A percentile compares a stretch with the other conserved stretches of the same genome.
Conservation (phyloP, 2,113 vertebrate genomes). For the Anhinga rufa region DNA sequence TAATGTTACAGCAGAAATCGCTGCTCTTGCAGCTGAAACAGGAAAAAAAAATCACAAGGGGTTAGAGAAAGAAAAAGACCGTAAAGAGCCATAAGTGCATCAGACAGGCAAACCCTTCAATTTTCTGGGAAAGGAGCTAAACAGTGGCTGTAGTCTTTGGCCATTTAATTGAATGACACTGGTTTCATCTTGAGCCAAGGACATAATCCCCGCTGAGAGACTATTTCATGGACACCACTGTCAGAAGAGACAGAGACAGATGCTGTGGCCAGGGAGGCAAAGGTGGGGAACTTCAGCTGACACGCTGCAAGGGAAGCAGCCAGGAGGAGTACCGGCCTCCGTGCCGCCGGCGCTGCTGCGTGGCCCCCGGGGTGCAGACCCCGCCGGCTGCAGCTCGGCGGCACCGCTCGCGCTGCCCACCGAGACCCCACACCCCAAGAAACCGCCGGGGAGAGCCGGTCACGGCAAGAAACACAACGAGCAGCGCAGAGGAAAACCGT, state of each 20-base stretch:
- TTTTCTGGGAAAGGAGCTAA: not conserved
- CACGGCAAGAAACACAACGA: not conserved
- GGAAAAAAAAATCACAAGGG: not conserved
- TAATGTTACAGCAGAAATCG: not conserved
- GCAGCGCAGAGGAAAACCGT: not conserved
- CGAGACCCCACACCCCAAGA: rapidly evolving
- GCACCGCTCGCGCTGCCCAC: not conserved
- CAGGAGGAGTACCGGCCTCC: not conserved
- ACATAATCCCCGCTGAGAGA: not conserved
- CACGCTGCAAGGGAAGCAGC: not conserved
- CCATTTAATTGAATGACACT: not conserved
- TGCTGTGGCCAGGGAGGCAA: not conserved
- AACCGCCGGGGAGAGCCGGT: rapidly evolving
- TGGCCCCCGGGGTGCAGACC: not conserved
- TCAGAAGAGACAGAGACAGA: not conserved
- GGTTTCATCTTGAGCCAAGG: not conserved
- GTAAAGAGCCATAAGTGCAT: not conserved
- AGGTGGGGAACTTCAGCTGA: not conserved
- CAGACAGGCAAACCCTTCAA: not conserved
- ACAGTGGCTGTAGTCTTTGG: not conserved
- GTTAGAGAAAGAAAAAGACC: not conserved
- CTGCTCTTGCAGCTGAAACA: not conserved
- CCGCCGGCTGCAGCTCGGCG: not conserved
- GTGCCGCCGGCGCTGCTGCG: rapidly evolving
- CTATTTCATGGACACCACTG: rapidly evolving